These are phyloP conservation scores for Recurvirostra avosetta DNA, from an alignment of 2,113 vertebrate species.

Conservation along the genomic window DNA sequence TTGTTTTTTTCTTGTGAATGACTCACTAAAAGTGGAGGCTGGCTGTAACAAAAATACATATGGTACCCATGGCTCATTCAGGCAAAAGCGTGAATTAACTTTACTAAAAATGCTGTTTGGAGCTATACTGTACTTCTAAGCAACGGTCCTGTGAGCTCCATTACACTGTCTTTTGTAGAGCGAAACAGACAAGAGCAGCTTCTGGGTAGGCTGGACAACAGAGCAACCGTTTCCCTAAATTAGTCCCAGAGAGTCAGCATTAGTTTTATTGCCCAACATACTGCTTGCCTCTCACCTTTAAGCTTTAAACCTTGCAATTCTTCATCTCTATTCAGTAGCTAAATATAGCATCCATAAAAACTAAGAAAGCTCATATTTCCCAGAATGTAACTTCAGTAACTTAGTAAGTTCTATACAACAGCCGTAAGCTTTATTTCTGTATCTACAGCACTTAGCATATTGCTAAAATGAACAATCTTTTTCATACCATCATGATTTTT, in stretches of 20 bases:
- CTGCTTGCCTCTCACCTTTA: not conserved
- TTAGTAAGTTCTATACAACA: not conserved
- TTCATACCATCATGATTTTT: not conserved
- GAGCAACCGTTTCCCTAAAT: not conserved
- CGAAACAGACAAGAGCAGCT: not conserved
- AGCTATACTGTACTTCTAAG: not conserved
- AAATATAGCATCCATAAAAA: not conserved
- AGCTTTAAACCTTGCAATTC: not conserved
- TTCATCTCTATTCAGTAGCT: not conserved
- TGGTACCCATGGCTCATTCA: constrained; percentile 44
- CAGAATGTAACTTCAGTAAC: not conserved
- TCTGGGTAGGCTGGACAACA: not conserved
- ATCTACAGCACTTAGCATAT: not conserved
- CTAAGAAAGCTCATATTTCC: not conserved
- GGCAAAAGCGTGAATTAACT: constrained; percentile 35
- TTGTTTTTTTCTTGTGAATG: not conserved
- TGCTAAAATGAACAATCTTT: not conserved
- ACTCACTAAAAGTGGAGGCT: constrained; percentile 48
- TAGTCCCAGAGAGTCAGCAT: not conserved
- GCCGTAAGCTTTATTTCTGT: not conserved
- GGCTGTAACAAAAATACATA: constrained; percentile 56
- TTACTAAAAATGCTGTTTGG: constrained; percentile 24
- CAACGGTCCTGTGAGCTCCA: not conserved
- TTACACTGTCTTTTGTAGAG: not conserved
- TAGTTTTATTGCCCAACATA: not conserved